phyloP scores from a whole-genome alignment of 2,888 invertebrate genomes.

The Cremastobaeus sp. region DNA sequence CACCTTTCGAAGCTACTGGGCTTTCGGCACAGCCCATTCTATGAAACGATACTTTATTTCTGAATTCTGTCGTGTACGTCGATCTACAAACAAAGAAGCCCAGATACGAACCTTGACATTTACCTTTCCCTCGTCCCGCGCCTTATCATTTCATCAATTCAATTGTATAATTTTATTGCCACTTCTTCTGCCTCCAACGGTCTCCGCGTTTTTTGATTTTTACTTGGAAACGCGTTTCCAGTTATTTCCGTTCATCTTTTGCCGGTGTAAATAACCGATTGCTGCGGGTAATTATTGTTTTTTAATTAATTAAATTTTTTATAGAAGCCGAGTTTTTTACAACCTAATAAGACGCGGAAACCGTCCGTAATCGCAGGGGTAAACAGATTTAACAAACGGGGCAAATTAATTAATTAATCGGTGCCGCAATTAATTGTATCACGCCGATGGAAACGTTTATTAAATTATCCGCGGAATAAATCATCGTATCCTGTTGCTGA shows the following conservation, averaged over 20 bases:
- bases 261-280: too few relatives aligned
- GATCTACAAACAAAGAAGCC: slow-evolving; percentile 52
- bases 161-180: slow-evolving; percentile 34
- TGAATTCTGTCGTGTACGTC: slow-evolving; percentile 60
- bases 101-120: slow-evolving; percentile 51
- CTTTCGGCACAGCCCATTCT: slow-evolving; percentile 59
- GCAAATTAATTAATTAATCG: not conserved
- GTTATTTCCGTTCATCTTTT: not conserved
- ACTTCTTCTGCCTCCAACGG: not conserved
- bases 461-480: slow-evolving; percentile 32
- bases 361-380: not conserved
- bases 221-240: not conserved
- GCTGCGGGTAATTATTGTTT: too few relatives aligned
- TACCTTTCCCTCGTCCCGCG: slow-evolving; percentile 10
- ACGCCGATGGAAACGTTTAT: slow-evolving; percentile 11
- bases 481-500: slow-evolving; percentile 44
- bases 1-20: slow-evolving; percentile 60
- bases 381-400: not conserved
- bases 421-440: slow-evolving; percentile 17
- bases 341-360: too few relatives aligned
- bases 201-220: too few relatives aligned
- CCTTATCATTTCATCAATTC: slow-evolving; percentile 30
- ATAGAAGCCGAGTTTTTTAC: not conserved
- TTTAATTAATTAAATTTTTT: too few relatives aligned
- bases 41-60: slow-evolving; percentile 60